Base-by-base conservation (phyloP, 2,888 invertebrate genomes). In the Nomada ferruginata region DNA sequence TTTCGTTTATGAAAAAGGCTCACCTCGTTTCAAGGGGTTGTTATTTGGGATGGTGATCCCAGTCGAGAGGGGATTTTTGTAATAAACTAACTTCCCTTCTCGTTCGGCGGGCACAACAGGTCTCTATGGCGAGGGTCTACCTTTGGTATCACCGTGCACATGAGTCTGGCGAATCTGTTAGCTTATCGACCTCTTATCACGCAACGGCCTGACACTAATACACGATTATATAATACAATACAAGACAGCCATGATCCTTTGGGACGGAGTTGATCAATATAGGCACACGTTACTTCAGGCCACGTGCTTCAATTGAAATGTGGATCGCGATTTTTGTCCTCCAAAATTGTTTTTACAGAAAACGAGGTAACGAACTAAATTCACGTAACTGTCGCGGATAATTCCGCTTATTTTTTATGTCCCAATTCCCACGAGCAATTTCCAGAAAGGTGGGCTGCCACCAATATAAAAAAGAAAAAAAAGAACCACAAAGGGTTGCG, bases 71-170 rank as follows among this genome's bases (percentile, higher is more conserved):
- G 64, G 52, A 70, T 60, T 70, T 70, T 79, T 79, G 18, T 77
- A 77, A 79, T 70, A 70, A 79, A 77, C 57, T 52, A 63, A 76
- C 77, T 44, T 60, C 64, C 61, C 77, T 55, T 20, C 65, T 42
- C 42, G 57, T 59, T 50, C 26, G 36, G 18, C n/a, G 23, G 26
- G 26, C 44, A 68, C 55, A 68, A 57, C 68, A 57, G 42, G 42
- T 23, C 66, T 53, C 15, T 4, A 42, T 13, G 10, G 9, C 10
- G 1, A 9, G 23, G 23, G 9, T 44, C 9, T 11, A 64, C 36
- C 50, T 59, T 9, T 59, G 15, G 69, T 29, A 2, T 18, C 2
- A 20, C 18, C 57, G 63, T 50, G 72, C 2, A 47, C 2, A 52
- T n/a, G 15, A 20, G 13, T 15, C 23, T n/a, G 36, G 63, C 18